Evolutionary conservation across 2,113 vertebrate species (phyloP).

Genomic region (Periophthalmus modestus): DNA sequence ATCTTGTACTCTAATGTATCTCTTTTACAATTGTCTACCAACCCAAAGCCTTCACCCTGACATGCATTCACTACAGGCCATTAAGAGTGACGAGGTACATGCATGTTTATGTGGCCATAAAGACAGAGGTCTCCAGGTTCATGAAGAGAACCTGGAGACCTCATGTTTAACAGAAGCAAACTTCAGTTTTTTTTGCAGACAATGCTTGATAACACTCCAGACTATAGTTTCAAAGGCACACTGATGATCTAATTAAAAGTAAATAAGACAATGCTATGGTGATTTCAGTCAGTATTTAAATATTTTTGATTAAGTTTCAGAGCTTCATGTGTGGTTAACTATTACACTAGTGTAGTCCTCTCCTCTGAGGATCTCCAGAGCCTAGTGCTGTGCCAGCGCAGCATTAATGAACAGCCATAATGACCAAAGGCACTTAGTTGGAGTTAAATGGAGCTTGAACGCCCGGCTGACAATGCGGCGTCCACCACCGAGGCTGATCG

Average conservation of each 20-base stretch:
- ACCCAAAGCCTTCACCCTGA: neutral
- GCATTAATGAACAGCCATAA: slow-evolving; percentile 68
- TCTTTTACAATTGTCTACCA: neutral
- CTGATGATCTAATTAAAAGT: slow-evolving; percentile 18
- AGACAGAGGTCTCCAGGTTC: neutral
- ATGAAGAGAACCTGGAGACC: no score
- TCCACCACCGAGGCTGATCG: slow-evolving; percentile 56
- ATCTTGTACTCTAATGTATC: neutral
- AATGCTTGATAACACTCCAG: neutral
- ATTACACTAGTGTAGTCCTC: slow-evolving; percentile 22
- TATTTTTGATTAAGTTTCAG: slow-evolving; percentile 10
- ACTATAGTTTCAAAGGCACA: neutral
- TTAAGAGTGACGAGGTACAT: neutral
- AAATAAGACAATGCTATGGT: slow-evolving; percentile 32
- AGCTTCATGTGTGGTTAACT: slow-evolving; percentile 4
- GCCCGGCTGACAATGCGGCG: slow-evolving; percentile 66
- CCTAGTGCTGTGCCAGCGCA: slow-evolving; percentile 43
- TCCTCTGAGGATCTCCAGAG: slow-evolving; percentile 41
- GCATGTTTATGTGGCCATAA: neutral
- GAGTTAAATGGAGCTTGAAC: slow-evolving; percentile 78
- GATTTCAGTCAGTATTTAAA: slow-evolving; percentile 34
- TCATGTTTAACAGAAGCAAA: neutral
- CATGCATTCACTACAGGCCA: neutral
- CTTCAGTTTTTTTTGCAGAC: neutral
- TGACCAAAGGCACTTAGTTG: slow-evolving; percentile 71